A percentile compares a stretch with the other conserved stretches of the same genome.
These are phyloP conservation scores for Trematocara macrostoma DNA, from an alignment of 2,113 vertebrate genomes.

Conservation along the genomic window DNA sequence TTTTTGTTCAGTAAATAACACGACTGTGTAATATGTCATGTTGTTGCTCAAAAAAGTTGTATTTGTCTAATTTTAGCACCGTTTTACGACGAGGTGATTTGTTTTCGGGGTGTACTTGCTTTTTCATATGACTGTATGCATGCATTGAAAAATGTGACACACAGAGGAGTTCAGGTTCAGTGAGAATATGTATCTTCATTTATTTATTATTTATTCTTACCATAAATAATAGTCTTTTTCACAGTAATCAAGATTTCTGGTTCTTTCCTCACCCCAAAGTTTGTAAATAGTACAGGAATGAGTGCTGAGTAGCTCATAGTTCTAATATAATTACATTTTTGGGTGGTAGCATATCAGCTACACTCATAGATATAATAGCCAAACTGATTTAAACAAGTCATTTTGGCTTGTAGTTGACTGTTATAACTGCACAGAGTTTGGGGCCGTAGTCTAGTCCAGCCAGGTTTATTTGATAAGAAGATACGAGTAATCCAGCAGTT, in stretches of 20 bases:
- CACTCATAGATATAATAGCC: background rate
- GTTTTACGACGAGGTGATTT: rapidly evolving
- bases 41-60: rapidly evolving
- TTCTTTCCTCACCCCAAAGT: background rate
- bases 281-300: rapidly evolving
- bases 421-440: background rate
- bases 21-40: rapidly evolving
- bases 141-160: background rate
- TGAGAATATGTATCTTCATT: background rate
- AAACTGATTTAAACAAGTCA: background rate
- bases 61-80: background rate
- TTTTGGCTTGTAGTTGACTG: background rate
- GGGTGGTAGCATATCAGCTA: background rate
- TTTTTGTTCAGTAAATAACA: background rate
- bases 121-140: background rate
- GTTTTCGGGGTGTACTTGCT: rapidly evolving
- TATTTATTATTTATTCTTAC: background rate
- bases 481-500: background rate
- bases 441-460: background rate
- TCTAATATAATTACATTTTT: background rate
- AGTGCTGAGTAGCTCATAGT: background rate
- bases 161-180: background rate
- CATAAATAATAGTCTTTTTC: background rate
- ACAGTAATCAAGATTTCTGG: background rate
- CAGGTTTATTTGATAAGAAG: rapidly evolving